A percentile compares a stretch with the other conserved stretches of the same genome.
Conservation (phyloP, 2,888 invertebrate species). For the Merodon equestris region DNA sequence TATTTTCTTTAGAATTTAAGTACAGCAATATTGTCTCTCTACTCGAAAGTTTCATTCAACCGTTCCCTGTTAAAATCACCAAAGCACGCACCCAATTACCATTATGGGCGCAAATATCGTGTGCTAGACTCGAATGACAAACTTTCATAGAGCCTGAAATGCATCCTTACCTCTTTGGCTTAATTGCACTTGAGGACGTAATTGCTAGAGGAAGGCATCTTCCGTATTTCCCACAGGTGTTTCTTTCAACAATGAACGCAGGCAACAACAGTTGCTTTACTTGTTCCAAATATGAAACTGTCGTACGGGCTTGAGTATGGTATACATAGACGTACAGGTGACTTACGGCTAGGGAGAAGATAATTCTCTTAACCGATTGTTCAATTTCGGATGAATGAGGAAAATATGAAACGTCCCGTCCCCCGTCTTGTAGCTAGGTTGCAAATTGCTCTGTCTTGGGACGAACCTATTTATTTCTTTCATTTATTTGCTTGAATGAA, state of each 20-base stretch:
- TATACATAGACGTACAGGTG: slow-evolving; percentile 10
- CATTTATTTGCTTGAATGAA: background rate
- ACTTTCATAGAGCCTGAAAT: slow-evolving; percentile 33
- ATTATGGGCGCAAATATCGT: too few relatives aligned
- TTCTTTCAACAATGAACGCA: background rate
- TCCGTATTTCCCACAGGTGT: slow-evolving; percentile 44
- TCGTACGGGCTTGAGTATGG: slow-evolving; percentile 21
- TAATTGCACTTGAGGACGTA: slow-evolving; percentile 49
- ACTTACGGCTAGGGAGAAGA: background rate
- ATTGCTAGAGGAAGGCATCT: slow-evolving; percentile 44
- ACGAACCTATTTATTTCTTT: too few relatives aligned
- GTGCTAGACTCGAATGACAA: slow-evolving; percentile 16
- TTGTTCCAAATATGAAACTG: slow-evolving; percentile 27
- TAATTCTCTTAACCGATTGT: too few relatives aligned
- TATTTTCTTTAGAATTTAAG: slow-evolving; percentile 12
- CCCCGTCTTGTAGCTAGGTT: too few relatives aligned
- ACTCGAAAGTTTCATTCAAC: background rate
- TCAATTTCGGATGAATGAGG: too few relatives aligned
- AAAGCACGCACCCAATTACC: slow-evolving; percentile 1
- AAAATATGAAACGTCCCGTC: too few relatives aligned
- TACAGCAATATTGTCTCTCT: slow-evolving; percentile 14
- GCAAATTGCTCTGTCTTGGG: too few relatives aligned
- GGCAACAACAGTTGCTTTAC: slow-evolving; percentile 26
- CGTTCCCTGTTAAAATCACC: background rate
- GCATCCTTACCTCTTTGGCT: slow-evolving; percentile 14